Conservation (phyloP, 2,113 vertebrate species). For the Eudyptes chrysolophus region DNA sequence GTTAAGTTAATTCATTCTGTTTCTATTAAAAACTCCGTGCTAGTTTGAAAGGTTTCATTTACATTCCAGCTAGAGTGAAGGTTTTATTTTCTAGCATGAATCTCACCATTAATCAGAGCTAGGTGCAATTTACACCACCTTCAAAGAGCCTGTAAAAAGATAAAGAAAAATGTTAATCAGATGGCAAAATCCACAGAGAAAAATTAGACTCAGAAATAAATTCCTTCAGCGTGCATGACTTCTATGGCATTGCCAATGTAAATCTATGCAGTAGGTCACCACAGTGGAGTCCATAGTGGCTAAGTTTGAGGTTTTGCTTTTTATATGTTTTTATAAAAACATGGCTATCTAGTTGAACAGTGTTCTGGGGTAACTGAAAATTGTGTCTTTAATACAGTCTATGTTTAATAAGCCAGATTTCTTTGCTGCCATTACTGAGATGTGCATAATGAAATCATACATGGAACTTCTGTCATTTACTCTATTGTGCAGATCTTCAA, state of each 20-base stretch:
- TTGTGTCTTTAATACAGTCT: not conserved
- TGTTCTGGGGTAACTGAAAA: not conserved
- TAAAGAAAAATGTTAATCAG: conserved; percentile 56
- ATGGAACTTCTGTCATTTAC: not conserved
- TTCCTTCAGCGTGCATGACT: conserved; percentile 56
- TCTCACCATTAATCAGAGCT: conserved; percentile 42
- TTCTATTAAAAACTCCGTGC: not conserved
- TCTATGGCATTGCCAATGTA: conserved; percentile 55
- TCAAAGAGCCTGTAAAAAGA: conserved; percentile 51
- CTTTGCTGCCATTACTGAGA: not conserved
- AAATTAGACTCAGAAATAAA: conserved; percentile 54
- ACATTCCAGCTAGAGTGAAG: not conserved
- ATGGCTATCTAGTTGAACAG: not conserved
- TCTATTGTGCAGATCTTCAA: not conserved
- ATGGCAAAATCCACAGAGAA: conserved; percentile 40
- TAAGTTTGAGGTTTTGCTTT: conserved; percentile 38
- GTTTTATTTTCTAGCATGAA: conserved; percentile 27
- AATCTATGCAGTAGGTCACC: conserved; percentile 51
- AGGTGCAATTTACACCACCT: conserved; percentile 33
- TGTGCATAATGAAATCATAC: not conserved
- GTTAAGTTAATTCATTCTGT: not conserved
- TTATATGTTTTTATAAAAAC: not conserved
- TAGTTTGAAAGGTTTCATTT: conserved; percentile 23
- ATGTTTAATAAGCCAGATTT: not conserved
- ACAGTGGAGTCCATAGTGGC: conserved; percentile 12